Conservation (phyloP, 2,797 vertebrate genomes). For the Channa striata region DNA sequence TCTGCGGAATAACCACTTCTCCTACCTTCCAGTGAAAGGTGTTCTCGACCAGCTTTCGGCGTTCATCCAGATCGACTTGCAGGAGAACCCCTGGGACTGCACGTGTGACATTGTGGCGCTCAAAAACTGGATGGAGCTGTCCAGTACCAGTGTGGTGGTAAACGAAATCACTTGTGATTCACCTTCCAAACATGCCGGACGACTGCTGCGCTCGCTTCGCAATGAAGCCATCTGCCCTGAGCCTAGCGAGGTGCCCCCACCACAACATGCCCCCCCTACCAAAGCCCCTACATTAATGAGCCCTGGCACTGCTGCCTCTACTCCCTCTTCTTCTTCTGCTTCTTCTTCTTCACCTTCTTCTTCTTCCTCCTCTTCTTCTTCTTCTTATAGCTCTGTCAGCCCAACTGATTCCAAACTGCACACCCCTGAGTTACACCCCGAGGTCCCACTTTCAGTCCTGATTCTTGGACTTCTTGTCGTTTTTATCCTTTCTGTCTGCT, state of each 20-base stretch:
- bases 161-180: constrained; percentile 98
- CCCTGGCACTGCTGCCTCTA: constrained; percentile 83
- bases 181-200: constrained; percentile 92
- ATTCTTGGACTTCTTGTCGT: constrained; percentile 97
- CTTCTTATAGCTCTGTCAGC: constrained; percentile 71
- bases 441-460: constrained; percentile 96
- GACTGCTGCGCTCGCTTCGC: constrained; percentile 92
- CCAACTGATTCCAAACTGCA: constrained; percentile 84
- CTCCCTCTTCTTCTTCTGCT: constrained; percentile 30
- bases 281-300: constrained; percentile 86
- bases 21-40: constrained; percentile 91
- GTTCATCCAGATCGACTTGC: constrained; percentile 97
- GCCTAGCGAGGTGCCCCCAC: constrained; percentile 84
- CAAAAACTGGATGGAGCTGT: constrained; percentile 97
- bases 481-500: constrained; percentile 97
- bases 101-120: constrained; percentile 94
- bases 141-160: constrained; percentile 92
- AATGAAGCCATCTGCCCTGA: constrained; percentile 96
- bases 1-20: constrained; percentile 97
- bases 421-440: constrained; percentile 88
- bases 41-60: constrained; percentile 96
- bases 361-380: constrained; percentile 43
- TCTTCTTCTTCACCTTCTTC: constrained; percentile 55
- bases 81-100: constrained; percentile 99
- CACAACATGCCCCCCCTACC: constrained; percentile 71